Percentiles rank a stretch among this genome's conserved stretches.
These are phyloP conservation scores for Tenrec ecaudatus DNA, from an alignment of 2,113 vertebrate species.

Conservation along the genomic window DNA sequence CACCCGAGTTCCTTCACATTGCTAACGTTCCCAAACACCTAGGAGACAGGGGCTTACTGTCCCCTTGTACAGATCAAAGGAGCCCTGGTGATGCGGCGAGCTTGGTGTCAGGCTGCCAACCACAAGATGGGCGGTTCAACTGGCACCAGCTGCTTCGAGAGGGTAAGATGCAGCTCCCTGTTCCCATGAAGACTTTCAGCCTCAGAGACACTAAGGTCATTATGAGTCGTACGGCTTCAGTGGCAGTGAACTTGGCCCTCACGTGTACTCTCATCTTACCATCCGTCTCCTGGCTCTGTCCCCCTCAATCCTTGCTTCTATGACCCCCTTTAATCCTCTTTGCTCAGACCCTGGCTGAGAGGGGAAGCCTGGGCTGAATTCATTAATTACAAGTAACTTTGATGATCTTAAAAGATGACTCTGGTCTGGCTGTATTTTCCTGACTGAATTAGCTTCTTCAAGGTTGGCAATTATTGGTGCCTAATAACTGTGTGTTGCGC, in stretches of 20 bases:
- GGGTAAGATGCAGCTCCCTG: too few species aligned
- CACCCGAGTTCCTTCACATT: neutral
- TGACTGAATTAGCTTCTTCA: slow-evolving; percentile 17
- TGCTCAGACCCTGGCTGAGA: neutral
- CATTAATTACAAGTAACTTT: slow-evolving; percentile 51
- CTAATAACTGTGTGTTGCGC: slow-evolving; percentile 64
- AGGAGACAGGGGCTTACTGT: neutral
- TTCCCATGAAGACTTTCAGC: too few species aligned
- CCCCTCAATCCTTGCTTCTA: accelerated
- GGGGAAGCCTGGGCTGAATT: neutral
- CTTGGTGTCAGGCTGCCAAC: too few species aligned
- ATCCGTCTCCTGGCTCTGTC: neutral
- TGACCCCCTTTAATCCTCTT: accelerated
- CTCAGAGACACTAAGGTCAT: too few species aligned
- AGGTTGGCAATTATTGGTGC: slow-evolving; percentile 33
- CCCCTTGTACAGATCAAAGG: neutral
- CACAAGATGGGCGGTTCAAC: too few species aligned
- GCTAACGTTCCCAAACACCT: neutral
- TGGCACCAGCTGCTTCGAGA: neutral
- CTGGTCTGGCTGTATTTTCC: slow-evolving; percentile 45
- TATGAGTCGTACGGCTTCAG: too few species aligned
- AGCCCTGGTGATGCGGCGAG: too few species aligned
- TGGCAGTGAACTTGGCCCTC: neutral
- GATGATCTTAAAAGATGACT: slow-evolving; percentile 47
- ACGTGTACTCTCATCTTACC: too few species aligned